Base-by-base conservation (phyloP, 92 coral and sea anemone genomes). In the Plumapathes pennacea region DNA sequence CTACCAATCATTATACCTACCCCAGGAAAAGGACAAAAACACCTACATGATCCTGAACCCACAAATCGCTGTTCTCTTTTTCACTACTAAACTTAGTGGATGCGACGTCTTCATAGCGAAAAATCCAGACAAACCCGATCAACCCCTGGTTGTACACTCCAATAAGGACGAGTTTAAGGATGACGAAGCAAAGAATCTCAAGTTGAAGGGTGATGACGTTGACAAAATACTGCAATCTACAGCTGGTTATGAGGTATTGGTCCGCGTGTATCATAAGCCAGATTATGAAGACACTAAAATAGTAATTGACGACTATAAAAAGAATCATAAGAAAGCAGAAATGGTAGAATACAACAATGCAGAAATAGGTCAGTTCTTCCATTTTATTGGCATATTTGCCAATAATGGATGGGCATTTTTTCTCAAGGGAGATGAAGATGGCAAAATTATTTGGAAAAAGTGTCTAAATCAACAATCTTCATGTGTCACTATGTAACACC, bases 101-200 rank as follows among this genome's bases (percentile, higher is more conserved):
- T 56, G 63, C 29, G 63, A 56, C 46, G 50, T 56, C 17, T 56
- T 56, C 25, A 25, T 56, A 12, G 63, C 63, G 1, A 32, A 13
- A 0, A 13, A 10, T 21, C 46, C 10, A 32, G 19, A n/a, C 55
- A 4, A 25, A 17, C 32, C 55, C 5, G 25, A 18, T 18, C 3
- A 5, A n/a, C 55, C 55, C n/a, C 20, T 48, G 3, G 30, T 48
- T 25, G 25, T 48, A 4, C 55, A 48, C 30, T 48, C 55, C 24
- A 48, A 4, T 25, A 18, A 14, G 13, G 25, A 48, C 55, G 6
- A 8, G 8, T 8, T 8, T 8, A 22, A 17, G 6, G 20, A 45
- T 17, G 20, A 45, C n/a, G n/a, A n/a, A 17, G 20, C 6, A 17
- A 22, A 18, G 20, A 45, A 45, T 45, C 51, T 45, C 19, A 17